Base-by-base conservation (phyloP, 2,888 invertebrate genomes). In the Arenicola marina region DNA sequence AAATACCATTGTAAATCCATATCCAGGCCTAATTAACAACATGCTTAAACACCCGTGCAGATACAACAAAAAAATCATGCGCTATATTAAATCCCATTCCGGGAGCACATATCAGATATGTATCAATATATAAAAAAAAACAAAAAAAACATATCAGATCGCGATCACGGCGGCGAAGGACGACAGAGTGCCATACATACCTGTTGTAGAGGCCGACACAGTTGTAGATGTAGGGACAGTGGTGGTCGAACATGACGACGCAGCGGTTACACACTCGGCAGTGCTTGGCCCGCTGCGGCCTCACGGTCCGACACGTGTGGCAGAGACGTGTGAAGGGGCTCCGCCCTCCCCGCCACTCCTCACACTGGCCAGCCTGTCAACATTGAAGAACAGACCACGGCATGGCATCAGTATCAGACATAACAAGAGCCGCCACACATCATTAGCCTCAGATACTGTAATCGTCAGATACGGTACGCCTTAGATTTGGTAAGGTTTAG, bases 201-300 rank as follows among this genome's bases (percentile, higher is more conserved):
- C 88, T 89, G 84, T 95, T 95, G 65, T 91, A 88, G 44, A 94
- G 86, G 1, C 95, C 95, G 24, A 95, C 93, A 82, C 95, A 95
- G 82, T 95, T 95, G 84, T 94, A 93, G 74, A 95, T 93, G 80
- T 95, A 95, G 0, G 95, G 95, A 80, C 95, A 95, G 81, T 95
- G 95, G 84, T 95, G 95, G 81, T 95, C 95, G 78, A 95, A 94
- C 81, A 93, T 92, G 1, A 89, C 89, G 1, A 93, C 91, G 78
- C 92, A 92, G 62, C 92, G 88, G 80, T 94, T 93, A 85, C 95
- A 95, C 59, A 93, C 90, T 55, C 93, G 88, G 76, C 95, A 95
- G 82, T 95, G 95, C 81, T 95, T 95, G 4, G 94, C 93, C 78
- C 95, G 87, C 43, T 93, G 80, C 0, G 95, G 94, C 69, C 93